Evolutionary conservation across 2,888 invertebrate genomes (phyloP).

Genomic region (Yponomeuta evonymella): DNA sequence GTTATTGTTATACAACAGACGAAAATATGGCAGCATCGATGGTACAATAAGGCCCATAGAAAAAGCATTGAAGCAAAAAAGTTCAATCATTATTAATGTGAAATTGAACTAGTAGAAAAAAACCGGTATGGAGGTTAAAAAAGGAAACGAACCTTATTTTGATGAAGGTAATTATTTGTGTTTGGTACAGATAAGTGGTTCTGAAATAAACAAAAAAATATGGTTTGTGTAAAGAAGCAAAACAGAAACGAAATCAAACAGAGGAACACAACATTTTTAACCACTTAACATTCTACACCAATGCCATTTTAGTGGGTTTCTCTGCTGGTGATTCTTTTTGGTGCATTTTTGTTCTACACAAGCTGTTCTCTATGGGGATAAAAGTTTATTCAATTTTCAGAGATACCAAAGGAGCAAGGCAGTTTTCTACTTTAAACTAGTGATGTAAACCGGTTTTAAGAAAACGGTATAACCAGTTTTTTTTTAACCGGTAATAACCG

Average conservation of each 20-base stretch:
- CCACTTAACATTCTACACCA: conserved; percentile 23
- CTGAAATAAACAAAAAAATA: conserved; percentile 83
- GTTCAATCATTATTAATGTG: conserved; percentile 7
- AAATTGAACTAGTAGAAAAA: conserved; percentile 24
- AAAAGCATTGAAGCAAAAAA: conserved; percentile 3
- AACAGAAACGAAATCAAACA: conserved; percentile 61
- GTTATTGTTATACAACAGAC: not conserved
- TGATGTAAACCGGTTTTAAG: no score
- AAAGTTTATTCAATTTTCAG: no score
- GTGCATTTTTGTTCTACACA: no score
- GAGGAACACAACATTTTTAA: conserved; percentile 28
- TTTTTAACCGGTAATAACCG: no score
- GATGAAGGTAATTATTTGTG: conserved; percentile 89
- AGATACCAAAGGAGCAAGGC: no score
- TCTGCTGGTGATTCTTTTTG: no score
- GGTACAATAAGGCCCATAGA: not conserved
- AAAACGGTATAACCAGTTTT: no score
- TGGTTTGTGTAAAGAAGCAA: conserved; percentile 74
- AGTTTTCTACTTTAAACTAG: no score
- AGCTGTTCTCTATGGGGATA: no score
- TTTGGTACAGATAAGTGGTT: conserved; percentile 92
- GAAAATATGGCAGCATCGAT: not conserved
- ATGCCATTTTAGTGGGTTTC: not conserved
- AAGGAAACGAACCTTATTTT: conserved; percentile 82
- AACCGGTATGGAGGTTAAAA: conserved; percentile 57